Evolutionary conservation across 2,888 invertebrate species (phyloP).

Genomic region (Hofmannophila pseudospretella): DNA sequence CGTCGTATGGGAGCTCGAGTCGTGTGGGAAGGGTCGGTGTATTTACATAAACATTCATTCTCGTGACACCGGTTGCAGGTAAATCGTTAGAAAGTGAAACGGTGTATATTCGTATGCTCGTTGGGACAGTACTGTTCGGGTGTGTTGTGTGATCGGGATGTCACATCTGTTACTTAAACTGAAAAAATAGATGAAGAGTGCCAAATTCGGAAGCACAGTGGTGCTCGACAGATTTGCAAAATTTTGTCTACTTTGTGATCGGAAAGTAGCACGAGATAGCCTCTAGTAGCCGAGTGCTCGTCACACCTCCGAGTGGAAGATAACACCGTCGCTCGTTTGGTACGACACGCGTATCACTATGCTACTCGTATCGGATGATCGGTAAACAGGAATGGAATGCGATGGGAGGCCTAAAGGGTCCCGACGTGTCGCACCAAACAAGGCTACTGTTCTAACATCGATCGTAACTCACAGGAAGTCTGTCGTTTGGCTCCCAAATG

Average conservation of each 20-base stretch:
- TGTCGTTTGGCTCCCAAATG: constrained; percentile 69
- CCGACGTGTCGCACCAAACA: constrained; percentile 39
- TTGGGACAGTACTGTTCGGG: constrained; percentile 36
- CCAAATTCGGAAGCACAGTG: constrained; percentile 72
- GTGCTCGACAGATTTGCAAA: constrained; percentile 68
- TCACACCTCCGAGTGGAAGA: constrained; percentile 31
- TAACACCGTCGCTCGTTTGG: constrained; percentile 42
- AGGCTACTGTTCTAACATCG: constrained; percentile 56
- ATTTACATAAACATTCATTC: constrained; percentile 33
- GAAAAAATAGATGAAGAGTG: constrained; percentile 63
- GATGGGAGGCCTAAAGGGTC: constrained; percentile 14
- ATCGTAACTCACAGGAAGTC: constrained; percentile 49
- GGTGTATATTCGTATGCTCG: constrained; percentile 31
- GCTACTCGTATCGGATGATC: not conserved
- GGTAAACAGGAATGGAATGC: constrained; percentile 12
- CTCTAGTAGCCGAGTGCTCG: constrained; percentile 45
- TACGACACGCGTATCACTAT: constrained; percentile 18
- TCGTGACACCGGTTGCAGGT: constrained; percentile 24
- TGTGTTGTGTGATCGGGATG: constrained; percentile 34
- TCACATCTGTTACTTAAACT: constrained; percentile 37
- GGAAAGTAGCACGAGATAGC: constrained; percentile 46
- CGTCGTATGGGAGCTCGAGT: constrained; percentile 3
- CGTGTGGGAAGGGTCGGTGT: constrained; percentile 27
- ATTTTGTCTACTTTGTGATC: constrained; percentile 64
- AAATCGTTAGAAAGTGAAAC: constrained; percentile 28